Evolutionary conservation across 2,888 invertebrate genomes (phyloP), one percentile per base, ranked within the genome.

Genomic region (Ochropleura leucogaster): DNA sequence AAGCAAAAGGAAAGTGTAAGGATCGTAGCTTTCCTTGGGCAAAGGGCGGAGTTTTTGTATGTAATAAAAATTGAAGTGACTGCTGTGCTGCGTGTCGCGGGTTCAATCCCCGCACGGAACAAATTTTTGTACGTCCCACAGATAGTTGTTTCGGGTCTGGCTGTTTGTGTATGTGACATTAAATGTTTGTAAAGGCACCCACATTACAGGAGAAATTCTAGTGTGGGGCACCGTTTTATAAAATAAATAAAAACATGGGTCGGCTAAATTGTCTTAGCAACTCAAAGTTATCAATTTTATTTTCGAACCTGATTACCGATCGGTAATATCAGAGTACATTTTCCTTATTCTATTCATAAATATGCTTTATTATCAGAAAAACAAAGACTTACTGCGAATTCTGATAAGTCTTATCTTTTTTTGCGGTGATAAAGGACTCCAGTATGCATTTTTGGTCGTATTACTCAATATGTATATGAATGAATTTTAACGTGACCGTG

Each of bases 271-370:
- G 18, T 53, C 42, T 8, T 51, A 3, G 12, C 20, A 69, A 69
- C n/a, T n/a, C 8, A n/a, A 55, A 40, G 40, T 10, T 44, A 20
- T 3, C 7, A 16, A 14, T 9, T 5, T 12, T 16, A 16, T 53
- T 42, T 55, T 75, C 2, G 20, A 20, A 0, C 5, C 4, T 44
- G 12, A 49, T 3, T 46, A 73, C 12, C 16, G 3, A 73, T n/a
- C 51, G 14, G 40, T 18, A 30, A 57, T 74, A 47, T 14, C 9
- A 12, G n/a, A 6, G 18, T 12, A 42, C 20, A 44, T 74, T 75
- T 75, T 75, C 74, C 78, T 78, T 20, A 59, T 77, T 44, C 47
- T 42, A 51, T 77, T 51, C 30, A 42, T 69, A 51, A 49, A 44
- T 16, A 51, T 44, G 62, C 44, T n/a, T 44, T 62, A 62, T 62